These are phyloP conservation scores for Coranthus polyacanthus DNA, from an alignment of 2,797 vertebrate species.

Conservation along the genomic window DNA sequence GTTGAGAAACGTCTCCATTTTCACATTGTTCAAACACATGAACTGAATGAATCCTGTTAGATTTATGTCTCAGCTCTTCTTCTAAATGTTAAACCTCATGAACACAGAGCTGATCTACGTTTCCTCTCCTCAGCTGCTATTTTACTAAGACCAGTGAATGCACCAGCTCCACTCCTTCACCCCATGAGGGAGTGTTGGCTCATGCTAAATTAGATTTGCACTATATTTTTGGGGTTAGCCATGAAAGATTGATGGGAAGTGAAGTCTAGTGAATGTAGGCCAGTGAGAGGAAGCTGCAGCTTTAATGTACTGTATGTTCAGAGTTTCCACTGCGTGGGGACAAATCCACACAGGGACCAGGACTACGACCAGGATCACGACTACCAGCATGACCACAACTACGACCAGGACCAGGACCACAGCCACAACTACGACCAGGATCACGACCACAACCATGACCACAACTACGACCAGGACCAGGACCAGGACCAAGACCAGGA, in stretches of 20 bases:
- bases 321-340: slow-evolving; percentile 9
- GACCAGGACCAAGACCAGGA: no score
- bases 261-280: slow-evolving; percentile 47
- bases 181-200: slow-evolving; percentile 3
- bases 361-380: no score
- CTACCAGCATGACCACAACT: no score
- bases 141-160: slow-evolving; percentile 4
- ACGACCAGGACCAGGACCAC: no score
- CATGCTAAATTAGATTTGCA: slow-evolving; percentile 48
- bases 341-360: no score
- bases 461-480: no score
- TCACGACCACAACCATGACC: no score
- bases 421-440: no score
- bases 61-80: no score
- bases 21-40: no score
- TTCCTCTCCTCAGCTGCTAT: neutral
- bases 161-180: neutral
- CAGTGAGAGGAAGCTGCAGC: slow-evolving; percentile 22
- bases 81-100: neutral
- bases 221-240: slow-evolving; percentile 53
- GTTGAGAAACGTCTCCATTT: no score
- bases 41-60: no score
- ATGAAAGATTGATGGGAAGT: slow-evolving; percentile 57
- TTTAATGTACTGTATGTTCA: slow-evolving; percentile 46
- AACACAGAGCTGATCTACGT: neutral